Evolutionary conservation across 2,888 invertebrate genomes (phyloP).

Genomic region (Chymomyza fuscimana): DNA sequence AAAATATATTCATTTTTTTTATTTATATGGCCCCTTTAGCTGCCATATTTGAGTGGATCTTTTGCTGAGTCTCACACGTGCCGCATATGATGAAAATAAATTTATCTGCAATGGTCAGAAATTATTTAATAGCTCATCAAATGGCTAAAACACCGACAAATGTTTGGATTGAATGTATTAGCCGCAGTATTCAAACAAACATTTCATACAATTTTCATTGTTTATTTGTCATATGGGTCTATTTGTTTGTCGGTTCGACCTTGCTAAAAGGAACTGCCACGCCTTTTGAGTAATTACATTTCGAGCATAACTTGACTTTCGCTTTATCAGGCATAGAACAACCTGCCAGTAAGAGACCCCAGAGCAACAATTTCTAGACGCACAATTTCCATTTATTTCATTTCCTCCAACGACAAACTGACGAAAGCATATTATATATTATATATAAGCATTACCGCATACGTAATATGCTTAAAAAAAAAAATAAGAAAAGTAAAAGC

Average conservation of each 20-base stretch:
- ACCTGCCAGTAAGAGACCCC: conserved; percentile 10
- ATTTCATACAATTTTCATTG: neutral
- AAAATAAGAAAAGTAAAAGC: neutral
- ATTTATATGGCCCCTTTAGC: conserved; percentile 37
- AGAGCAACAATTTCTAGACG: neutral
- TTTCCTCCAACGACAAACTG: neutral
- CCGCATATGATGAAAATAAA: conserved; percentile 56
- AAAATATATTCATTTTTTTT: conserved; percentile 17
- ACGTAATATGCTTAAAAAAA: conserved; percentile 47
- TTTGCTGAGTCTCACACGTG: conserved; percentile 50
- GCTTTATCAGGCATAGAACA: conserved; percentile 68
- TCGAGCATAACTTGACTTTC: conserved; percentile 72
- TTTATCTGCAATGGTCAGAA: conserved; percentile 36
- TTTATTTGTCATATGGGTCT: conserved; percentile 16
- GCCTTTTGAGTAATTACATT: conserved; percentile 65
- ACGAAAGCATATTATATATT: neutral
- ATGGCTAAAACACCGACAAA: conserved; percentile 38
- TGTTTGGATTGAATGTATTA: neutral
- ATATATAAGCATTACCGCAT: conserved; percentile 56
- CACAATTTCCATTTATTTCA: neutral
- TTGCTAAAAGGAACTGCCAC: conserved; percentile 11
- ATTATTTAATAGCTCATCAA: conserved; percentile 68
- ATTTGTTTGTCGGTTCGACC: neutral
- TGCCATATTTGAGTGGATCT: conserved; percentile 37
- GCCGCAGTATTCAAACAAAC: too few species aligned